Percentiles rank a stretch among this genome's conserved stretches.
These are phyloP conservation scores for Mongoloraphidia duomilia DNA, from an alignment of 2,888 invertebrate genomes.

Conservation along the genomic window DNA sequence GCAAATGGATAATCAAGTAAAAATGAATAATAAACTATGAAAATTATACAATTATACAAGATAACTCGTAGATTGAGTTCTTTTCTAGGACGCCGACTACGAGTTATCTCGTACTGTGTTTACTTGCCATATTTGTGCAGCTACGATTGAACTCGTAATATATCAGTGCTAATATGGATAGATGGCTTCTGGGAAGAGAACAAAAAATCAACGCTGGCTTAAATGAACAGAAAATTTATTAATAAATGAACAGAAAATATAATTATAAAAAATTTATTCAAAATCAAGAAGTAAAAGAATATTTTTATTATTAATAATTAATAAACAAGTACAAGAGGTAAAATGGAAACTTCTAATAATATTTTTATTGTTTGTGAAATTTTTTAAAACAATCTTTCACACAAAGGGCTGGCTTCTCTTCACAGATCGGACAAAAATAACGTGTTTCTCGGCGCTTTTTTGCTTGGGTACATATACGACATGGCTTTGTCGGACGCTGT, in stretches of 20 bases:
- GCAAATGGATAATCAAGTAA: too few relatives aligned
- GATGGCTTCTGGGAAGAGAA: conserved; percentile 16
- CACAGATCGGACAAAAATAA: conserved; percentile 14
- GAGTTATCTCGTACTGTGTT: conserved; percentile 15
- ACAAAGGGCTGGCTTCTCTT: conserved; percentile 15
- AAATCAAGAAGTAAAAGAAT: conserved; percentile 13
- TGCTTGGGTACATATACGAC: conserved; percentile 11
- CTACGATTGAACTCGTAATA: too few relatives aligned
- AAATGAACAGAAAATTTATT: conserved; percentile 12
- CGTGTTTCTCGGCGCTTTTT: conserved; percentile 16
- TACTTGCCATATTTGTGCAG: conserved; percentile 14
- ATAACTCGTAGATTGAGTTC: conserved; percentile 15
- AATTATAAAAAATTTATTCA: conserved; percentile 6
- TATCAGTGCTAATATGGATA: conserved; percentile 17
- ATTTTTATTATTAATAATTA: too few relatives aligned
- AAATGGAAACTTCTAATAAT: background rate
- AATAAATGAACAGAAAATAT: conserved; percentile 6
- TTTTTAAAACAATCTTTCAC: conserved; percentile 17
- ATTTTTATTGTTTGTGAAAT: conserved; percentile 15
- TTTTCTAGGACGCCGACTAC: conserved; percentile 16
- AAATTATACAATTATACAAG: too few relatives aligned
- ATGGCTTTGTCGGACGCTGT: conserved; percentile 13
- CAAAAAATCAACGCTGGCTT: conserved; percentile 16
- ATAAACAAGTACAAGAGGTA: too few relatives aligned
- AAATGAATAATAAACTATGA: too few relatives aligned